A percentile compares a stretch with the other conserved stretches of the same genome.
These are phyloP conservation scores for Ectemnius continuus DNA, from an alignment of 2,888 invertebrate genomes.

Conservation along the genomic window DNA sequence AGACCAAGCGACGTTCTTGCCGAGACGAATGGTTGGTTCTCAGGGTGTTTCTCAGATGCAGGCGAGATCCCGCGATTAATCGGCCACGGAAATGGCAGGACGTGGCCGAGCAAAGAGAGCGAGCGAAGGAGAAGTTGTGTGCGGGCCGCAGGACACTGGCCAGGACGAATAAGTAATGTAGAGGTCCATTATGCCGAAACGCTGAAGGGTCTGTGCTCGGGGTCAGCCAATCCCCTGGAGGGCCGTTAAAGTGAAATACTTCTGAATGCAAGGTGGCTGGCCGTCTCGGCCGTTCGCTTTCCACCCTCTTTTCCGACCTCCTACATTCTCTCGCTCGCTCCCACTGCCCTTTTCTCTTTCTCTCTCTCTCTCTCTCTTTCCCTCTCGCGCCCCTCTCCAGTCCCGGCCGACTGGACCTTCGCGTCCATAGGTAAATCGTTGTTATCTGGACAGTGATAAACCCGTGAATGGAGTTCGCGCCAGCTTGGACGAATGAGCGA, in stretches of 20 bases:
- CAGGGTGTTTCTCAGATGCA: slow-evolving; percentile 1
- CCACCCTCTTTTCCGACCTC: slow-evolving; percentile 34
- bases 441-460: slow-evolving; percentile 79
- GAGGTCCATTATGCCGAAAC: slow-evolving; percentile 77
- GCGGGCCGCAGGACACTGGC: slow-evolving; percentile 67
- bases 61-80: slow-evolving; percentile 55
- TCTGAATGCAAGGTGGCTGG: slow-evolving; percentile 77
- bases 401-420: slow-evolving; percentile 43
- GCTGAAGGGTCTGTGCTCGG: slow-evolving; percentile 73
- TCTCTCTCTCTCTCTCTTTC: slow-evolving; percentile 19
- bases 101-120: slow-evolving; percentile 41
- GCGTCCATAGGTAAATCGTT: slow-evolving; percentile 77
- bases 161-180: slow-evolving; percentile 77
- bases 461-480: slow-evolving; percentile 76
- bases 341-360: background rate
- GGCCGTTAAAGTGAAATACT: slow-evolving; percentile 79
- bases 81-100: slow-evolving; percentile 51
- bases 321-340: background rate
- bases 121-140: slow-evolving; percentile 35
- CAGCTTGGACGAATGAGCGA: slow-evolving; percentile 54
- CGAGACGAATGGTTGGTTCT: background rate
- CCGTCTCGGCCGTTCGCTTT: slow-evolving; percentile 53
- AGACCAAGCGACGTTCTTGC: background rate
- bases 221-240: slow-evolving; percentile 77
- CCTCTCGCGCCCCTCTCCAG: slow-evolving; percentile 26